phyloP scores from a whole-genome alignment of 2,888 invertebrate species.

The Gymnosoma rotundatum region DNA sequence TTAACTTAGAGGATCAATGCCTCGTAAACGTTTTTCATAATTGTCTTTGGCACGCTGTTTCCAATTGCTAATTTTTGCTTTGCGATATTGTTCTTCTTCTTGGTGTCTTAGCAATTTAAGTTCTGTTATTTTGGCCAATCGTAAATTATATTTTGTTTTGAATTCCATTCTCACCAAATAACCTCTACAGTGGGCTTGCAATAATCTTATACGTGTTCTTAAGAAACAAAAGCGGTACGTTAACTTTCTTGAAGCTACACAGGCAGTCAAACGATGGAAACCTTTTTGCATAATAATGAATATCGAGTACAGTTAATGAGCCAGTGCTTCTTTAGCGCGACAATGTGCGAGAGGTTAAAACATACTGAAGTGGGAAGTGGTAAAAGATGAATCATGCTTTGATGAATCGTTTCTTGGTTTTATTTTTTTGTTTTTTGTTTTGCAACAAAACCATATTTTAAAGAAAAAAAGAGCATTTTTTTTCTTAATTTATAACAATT shows the following conservation, averaged over 20 bases:
- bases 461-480: no score
- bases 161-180: constrained; percentile 84
- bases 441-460: no score
- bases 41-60: constrained; percentile 87
- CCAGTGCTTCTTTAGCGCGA: no score
- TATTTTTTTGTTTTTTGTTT: no score
- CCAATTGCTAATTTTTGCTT: constrained; percentile 86
- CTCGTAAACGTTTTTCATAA: constrained; percentile 86
- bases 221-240: constrained; percentile 88
- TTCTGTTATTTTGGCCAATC: constrained; percentile 72
- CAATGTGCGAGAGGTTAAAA: no score
- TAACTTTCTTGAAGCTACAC: constrained; percentile 89
- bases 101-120: constrained; percentile 81
- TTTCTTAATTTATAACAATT: no score
- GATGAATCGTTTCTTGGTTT: no score
- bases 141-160: constrained; percentile 76
- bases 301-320: no score
- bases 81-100: constrained; percentile 86
- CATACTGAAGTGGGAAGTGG: no score
- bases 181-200: constrained; percentile 91
- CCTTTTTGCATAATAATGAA: constrained; percentile 89
- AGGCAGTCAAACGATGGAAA: constrained; percentile 92
- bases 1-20: constrained; percentile 78
- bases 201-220: constrained; percentile 85
- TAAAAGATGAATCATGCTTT: no score